phyloP scores from a whole-genome alignment of 2,113 vertebrate genomes.

The Struthio camelus region DNA sequence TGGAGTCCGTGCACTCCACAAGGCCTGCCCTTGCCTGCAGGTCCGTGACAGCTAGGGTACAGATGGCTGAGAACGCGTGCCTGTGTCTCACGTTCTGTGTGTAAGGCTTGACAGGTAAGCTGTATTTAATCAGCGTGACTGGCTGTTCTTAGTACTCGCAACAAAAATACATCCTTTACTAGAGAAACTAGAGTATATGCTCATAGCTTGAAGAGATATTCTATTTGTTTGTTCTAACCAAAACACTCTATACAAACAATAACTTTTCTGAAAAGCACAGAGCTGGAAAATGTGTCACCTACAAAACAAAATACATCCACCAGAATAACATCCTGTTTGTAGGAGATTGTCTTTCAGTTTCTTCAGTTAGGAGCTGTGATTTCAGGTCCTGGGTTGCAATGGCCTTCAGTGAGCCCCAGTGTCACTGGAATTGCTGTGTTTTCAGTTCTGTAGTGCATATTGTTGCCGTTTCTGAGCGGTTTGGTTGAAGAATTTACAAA shows the following conservation, averaged over 20 bases:
- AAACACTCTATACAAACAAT: not conserved
- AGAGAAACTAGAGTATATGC: not conserved
- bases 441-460: slow-evolving; percentile 69
- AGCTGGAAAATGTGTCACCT: slow-evolving; percentile 66
- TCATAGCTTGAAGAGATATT: not conserved
- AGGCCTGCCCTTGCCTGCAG: too few species aligned
- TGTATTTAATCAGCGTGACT: not conserved
- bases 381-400: slow-evolving; percentile 76
- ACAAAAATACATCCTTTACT: not conserved
- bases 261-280: not conserved
- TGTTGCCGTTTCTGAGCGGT: slow-evolving; percentile 68
- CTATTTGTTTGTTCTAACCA: not conserved
- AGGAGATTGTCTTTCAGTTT: slow-evolving; percentile 48
- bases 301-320: slow-evolving; percentile 80
- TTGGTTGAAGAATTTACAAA: slow-evolving; percentile 73
- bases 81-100: not conserved
- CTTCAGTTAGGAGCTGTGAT: slow-evolving; percentile 72
- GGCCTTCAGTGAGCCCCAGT: slow-evolving; percentile 76
- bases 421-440: slow-evolving; percentile 58
- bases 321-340: slow-evolving; percentile 76
- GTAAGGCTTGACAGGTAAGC: not conserved
- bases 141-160: not conserved
- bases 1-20: too few species aligned
- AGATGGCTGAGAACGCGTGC: too few species aligned
- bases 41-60: too few species aligned